These are phyloP conservation scores for Orthosia gracilis DNA, from an alignment of 2,888 invertebrate genomes.

Conservation along the genomic window DNA sequence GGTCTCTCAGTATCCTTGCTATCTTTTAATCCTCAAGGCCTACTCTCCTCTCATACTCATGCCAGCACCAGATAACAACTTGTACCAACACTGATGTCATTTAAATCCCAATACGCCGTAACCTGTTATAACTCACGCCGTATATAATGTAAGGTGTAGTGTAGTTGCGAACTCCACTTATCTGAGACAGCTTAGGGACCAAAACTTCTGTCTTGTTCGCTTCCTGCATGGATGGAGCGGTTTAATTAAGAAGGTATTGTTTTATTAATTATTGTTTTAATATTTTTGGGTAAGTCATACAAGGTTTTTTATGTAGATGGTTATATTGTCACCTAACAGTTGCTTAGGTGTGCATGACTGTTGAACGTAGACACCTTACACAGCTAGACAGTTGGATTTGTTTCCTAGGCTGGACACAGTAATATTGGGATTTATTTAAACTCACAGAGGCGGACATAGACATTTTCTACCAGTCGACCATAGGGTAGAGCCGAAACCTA, in stretches of 20 bases:
- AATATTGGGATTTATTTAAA: too few species aligned
- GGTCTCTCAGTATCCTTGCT: too few species aligned
- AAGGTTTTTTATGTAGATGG: too few species aligned
- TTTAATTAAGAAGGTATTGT: slow-evolving; percentile 3
- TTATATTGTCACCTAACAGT: too few species aligned
- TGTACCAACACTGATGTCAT: slow-evolving; percentile 10
- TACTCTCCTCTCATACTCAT: background rate
- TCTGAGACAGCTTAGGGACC: slow-evolving; percentile 40
- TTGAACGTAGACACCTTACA: too few species aligned
- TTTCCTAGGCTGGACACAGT: too few species aligned
- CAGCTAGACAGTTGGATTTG: too few species aligned
- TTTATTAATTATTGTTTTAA: background rate
- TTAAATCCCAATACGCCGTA: slow-evolving; percentile 17
- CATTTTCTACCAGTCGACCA: background rate
- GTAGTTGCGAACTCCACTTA: slow-evolving; percentile 47
- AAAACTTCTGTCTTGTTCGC: slow-evolving; percentile 27
- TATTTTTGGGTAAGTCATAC: background rate
- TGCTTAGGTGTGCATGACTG: too few species aligned
- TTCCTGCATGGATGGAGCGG: slow-evolving; percentile 9
- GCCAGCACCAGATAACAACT: background rate
- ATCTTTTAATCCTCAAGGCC: background rate
- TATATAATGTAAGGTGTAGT: slow-evolving; percentile 12
- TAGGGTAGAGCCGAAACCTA: background rate
- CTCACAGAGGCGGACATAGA: background rate
- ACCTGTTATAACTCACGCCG: slow-evolving; percentile 30